Conservation (phyloP, 2,888 invertebrate species). For the Ptilodon capucinus region DNA sequence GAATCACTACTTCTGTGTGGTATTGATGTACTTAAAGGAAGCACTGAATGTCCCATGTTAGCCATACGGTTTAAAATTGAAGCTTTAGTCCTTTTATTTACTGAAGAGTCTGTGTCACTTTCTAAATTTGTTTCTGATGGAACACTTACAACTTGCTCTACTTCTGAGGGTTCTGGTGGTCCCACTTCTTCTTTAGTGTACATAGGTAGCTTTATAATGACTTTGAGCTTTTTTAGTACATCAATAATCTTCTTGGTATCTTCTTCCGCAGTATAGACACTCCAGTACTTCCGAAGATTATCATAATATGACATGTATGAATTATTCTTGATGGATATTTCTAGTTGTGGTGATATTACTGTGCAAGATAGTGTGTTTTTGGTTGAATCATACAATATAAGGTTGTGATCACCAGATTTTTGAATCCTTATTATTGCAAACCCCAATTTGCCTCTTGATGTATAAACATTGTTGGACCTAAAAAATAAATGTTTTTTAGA, state of each 20-base stretch:
- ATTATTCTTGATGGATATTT: constrained; percentile 55
- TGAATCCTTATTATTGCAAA: constrained; percentile 64
- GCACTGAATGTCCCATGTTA: constrained; percentile 69
- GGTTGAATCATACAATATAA: constrained; percentile 66
- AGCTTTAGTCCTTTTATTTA: constrained; percentile 62
- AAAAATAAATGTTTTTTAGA: constrained; percentile 17
- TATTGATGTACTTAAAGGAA: constrained; percentile 46
- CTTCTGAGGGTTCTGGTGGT: constrained; percentile 31
- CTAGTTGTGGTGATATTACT: constrained; percentile 44
- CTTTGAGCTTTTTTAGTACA: constrained; percentile 45
- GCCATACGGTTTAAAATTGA: constrained; percentile 72
- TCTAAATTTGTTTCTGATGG: constrained; percentile 30
- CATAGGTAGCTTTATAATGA: constrained; percentile 39
- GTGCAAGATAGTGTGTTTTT: constrained; percentile 63
- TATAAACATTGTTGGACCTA: constrained; percentile 59
- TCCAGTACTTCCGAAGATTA: constrained; percentile 63
- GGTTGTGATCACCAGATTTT: constrained; percentile 49
- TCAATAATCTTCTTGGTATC: constrained; percentile 52
- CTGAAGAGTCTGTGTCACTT: constrained; percentile 66
- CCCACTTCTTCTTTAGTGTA: constrained; percentile 23
- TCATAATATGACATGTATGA: constrained; percentile 67
- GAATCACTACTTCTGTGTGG: constrained; percentile 59
- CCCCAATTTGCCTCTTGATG: constrained; percentile 62
- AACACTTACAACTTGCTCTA: constrained; percentile 2
- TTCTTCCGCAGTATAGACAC: constrained; percentile 53